Base-by-base conservation (phyloP, 1,140 invertebrate species). In the Chymomyza costata region DNA sequence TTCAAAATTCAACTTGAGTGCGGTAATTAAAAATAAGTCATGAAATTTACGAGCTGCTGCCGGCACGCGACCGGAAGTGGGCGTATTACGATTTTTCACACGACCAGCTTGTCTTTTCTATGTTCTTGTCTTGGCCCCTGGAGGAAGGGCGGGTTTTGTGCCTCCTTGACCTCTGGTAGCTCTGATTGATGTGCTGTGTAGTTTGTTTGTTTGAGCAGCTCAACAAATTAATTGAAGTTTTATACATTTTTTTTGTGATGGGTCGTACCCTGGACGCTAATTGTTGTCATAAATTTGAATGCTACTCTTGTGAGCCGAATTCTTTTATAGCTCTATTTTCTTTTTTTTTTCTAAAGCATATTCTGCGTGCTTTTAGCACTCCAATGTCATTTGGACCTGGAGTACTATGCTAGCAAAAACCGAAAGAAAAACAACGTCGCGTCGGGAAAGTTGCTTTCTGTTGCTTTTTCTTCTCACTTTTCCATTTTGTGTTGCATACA, bases 21-120 rank as follows among this genome's bases (percentile, higher is more conserved):
- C 56, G 64, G 45, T 80, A 80, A 80, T 80, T 80, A 80, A 80
- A 78, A 80, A 62, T 65, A 59, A 80, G 70, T 58, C 60, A 37
- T 46, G 6, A 65, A 80, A 78, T 73, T 80, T 80, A 80, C 67
- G 64, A 80, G 34, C 56, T 37, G 34, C 17, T 28, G 31, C 19
- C 32, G 67, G 73, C 73, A 80, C 67, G 73, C 73, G 73, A 80
- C 73, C 67, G 14, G 35, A 43, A 13, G 18, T 41, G 50, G 45
- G 37, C 43, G 40, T 37, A 28, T 3, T 7, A 43, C 47, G 43
- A 69, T 53, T 78, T 66, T 76, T 76, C 63, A 67, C 73, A 65
- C 62, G 45, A n/a, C n/a, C n/a, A n/a, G n/a, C n/a, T n/a, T n/a
- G n/a, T n/a, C n/a, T n/a, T n/a, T n/a, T n/a, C n/a, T n/a, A n/a